Base-by-base conservation (phyloP, 2,113 vertebrate species). In the Sphyrna mokarran region DNA sequence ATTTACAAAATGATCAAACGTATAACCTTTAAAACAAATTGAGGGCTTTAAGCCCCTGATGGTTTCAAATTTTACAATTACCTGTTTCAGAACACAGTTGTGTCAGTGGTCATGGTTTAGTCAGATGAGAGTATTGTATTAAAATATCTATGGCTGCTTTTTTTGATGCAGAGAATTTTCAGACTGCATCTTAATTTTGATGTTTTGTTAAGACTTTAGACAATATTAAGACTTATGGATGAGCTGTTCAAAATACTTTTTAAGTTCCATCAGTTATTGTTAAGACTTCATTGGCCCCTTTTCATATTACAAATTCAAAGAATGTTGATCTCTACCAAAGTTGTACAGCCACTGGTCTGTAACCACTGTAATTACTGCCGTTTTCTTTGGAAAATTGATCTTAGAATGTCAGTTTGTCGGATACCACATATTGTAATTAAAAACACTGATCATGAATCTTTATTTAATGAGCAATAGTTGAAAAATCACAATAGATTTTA, bases 71-170 rank as follows among this genome's bases (percentile, higher is more conserved):
- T 95, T 69, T 95, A 95, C 69, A 95, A 93, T 72, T 95, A 3
- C 26, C 43, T 95, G 69, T 95, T 76, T 48, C 26, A 48, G 76
- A 72, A 43, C 69, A 95, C 69, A 48, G 40, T 95, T 76, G 40
- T 70, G 40, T 95, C 43, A 72, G 70, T 72, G 69, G 43, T 95
- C 94, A 70, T 48, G 23, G 40, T 95, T 69, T 95, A 95, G 94
- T 54, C 94, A 40, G 18, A 40, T 94, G 66, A 72, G 23, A 76
- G 43, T 95, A 95, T 72, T 95, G 43, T 95, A 95, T 95, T 95
- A 54, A 95, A 95, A 95, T 95, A 95, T 95, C 68, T 95, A 72
- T 95, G 94, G 91, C 37, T 94, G 93, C 94, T 95, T 72, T 72
- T 48, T 76, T 72, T 95, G 69, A 76, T 72, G 94, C 93, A 54